Conservation (phyloP, 2,797 vertebrate genomes). For the Eulemur albifrons region DNA sequence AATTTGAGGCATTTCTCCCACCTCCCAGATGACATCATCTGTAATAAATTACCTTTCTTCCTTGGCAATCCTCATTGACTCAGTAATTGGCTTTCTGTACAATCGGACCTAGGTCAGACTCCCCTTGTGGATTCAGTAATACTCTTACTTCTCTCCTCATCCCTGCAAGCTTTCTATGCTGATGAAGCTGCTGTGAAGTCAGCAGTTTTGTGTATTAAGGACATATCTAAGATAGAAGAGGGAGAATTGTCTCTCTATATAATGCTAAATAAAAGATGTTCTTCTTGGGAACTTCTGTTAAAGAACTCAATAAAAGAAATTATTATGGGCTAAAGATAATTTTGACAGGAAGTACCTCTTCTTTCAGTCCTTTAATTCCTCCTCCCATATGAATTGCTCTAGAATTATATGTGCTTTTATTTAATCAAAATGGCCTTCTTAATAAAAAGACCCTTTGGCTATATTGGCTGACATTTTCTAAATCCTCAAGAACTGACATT, state of each 20-base stretch:
- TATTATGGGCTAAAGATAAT: background rate
- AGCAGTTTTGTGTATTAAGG: background rate
- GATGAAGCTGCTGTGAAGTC: background rate
- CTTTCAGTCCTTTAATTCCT: background rate
- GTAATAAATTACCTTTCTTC: background rate
- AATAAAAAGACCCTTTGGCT: constrained; percentile 16
- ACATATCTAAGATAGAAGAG: background rate
- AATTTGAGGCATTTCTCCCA: background rate
- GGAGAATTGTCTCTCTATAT: background rate
- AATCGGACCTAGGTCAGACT: background rate
- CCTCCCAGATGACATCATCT: background rate
- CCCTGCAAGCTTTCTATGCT: background rate
- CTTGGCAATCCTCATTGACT: background rate
- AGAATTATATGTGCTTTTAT: background rate
- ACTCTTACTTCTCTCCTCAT: background rate
- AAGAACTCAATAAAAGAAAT: background rate
- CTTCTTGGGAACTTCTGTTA: background rate
- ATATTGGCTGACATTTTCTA: constrained; percentile 58
- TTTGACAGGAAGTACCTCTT: constrained; percentile 23
- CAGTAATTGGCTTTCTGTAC: background rate
- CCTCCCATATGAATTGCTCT: background rate
- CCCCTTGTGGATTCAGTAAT: background rate
- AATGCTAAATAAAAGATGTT: background rate
- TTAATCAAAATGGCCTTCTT: constrained; percentile 30
- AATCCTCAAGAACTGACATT: constrained; percentile 30